Evolutionary conservation across 2,113 vertebrate genomes (phyloP).

Genomic region (cat (Felis catus)): F.catus_Fca126_mat1.0 CM031416.1:138775001-138775500

Average conservation of each 20-base stretch:
- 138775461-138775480: background rate
- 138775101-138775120: too few relatives aligned
- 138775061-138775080: too few relatives aligned
- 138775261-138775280: too few relatives aligned
- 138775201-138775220: too few relatives aligned
- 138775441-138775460: background rate
- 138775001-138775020: background rate
- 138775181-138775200: too few relatives aligned
- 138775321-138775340: background rate
- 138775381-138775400: background rate
- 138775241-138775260: too few relatives aligned
- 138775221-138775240: too few relatives aligned
- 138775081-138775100: too few relatives aligned
- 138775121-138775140: too few relatives aligned
- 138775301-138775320: background rate
- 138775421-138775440: background rate
- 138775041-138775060: background rate
- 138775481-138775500: background rate
- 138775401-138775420: background rate
- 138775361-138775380: background rate
- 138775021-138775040: background rate
- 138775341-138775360: conserved; percentile 10
- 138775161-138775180: too few relatives aligned
- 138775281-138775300: background rate
- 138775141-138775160: too few relatives aligned